Evolutionary conservation across 1,140 invertebrate genomes (phyloP).

Genomic region (Cydia amplana): DNA sequence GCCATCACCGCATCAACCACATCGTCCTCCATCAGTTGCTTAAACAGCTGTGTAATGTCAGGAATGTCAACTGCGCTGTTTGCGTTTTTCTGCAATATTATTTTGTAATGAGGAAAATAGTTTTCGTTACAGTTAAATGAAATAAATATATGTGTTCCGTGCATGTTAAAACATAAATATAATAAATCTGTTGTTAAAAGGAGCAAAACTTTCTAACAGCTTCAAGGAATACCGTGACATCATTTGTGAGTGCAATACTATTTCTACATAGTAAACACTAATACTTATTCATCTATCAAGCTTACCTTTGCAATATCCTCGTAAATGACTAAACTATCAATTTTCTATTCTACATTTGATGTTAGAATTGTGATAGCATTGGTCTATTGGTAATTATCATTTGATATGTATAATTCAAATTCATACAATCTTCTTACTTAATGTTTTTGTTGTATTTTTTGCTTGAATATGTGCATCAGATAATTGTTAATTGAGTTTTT

Average conservation of each 20-base stretch:
- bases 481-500: background rate
- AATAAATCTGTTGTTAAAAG: background rate
- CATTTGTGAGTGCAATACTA: conserved; percentile 26
- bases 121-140: background rate
- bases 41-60: conserved; percentile 9
- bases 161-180: background rate
- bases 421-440: background rate
- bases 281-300: background rate
- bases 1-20: background rate
- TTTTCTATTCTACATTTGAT: background rate
- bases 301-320: background rate
- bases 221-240: conserved; percentile 27
- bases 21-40: background rate
- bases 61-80: conserved; percentile 20
- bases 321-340: background rate
- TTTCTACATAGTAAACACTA: conserved; percentile 27
- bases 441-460: background rate
- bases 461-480: background rate
- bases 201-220: conserved; percentile 21
- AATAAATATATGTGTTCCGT: background rate
- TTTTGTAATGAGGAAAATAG: conserved; percentile 20
- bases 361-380: background rate
- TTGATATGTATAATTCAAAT: background rate
- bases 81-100: conserved; percentile 23
- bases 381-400: background rate